Base-by-base conservation (phyloP, 2,113 vertebrate genomes). In the Benitochromis conjunctus region DNA sequence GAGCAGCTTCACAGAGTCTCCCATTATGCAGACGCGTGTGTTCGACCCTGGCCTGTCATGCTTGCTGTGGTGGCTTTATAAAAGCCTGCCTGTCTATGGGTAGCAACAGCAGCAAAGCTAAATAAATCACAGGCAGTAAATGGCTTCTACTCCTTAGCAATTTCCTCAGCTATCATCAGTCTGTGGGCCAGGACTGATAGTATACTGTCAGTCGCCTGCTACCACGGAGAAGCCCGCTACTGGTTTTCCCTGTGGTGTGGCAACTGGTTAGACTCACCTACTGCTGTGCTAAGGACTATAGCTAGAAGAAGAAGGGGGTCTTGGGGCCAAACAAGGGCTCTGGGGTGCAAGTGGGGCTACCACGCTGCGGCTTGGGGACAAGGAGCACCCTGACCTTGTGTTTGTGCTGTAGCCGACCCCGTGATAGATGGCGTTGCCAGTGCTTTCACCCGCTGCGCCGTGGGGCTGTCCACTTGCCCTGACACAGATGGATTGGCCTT, bases 401-500 rank as follows among this genome's bases (percentile, higher is more conserved):
- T 94, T 90, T 93, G 92, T 94, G 88, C 89, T 94, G 91, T 94
- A 94, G 93, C 87, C 29, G n/a, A 89, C 79, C 56, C 81, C 62
- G 88, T 96, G 96, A 96, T 96, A 91, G 91, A 96, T 96, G 92
- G 84, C 31, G n/a, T 81, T 94, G 94, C 93, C 93, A 90, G 69
- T 78, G 88, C 18, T 58, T 86, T 93, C 92, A 88, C 91, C 90
- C 66, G 86, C 93, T 86, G 92, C 74, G 24, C 94, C 60, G 51
- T 79, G 89, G 91, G 83, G 86, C 89, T 91, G 95, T 95, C 94
- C 95, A 91, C 93, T 92, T 80, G 82, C 86, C 89, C 92, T 91
- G 94, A 95, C 94, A 29, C 94, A 95, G 95, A 96, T 95, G 93
- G 93, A 96, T 96, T 81, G 90, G 91, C 89, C 94, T 94, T 95